These are phyloP conservation scores for Anoplophora glabripennis DNA, from an alignment of 1,140 invertebrate genomes.

Conservation along the genomic window DNA sequence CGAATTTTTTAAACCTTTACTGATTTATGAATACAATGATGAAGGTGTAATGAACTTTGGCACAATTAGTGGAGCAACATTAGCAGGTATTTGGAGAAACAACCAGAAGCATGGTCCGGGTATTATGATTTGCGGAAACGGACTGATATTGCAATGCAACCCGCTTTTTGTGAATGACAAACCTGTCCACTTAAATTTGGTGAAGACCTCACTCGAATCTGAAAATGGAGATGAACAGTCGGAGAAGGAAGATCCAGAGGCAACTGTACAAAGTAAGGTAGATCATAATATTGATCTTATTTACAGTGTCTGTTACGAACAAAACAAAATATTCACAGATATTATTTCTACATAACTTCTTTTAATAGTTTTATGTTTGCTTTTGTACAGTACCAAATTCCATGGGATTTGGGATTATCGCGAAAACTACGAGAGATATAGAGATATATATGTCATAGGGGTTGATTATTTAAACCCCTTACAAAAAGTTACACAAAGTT, in stretches of 20 bases:
- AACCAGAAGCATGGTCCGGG: slow-evolving; percentile 58
- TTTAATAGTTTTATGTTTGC: no score
- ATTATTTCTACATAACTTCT: no score
- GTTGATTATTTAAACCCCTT: no score
- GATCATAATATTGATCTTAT: no score
- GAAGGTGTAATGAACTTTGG: slow-evolving; percentile 51
- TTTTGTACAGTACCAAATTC: no score
- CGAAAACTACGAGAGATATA: no score
- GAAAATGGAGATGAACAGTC: not conserved
- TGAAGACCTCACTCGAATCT: not conserved
- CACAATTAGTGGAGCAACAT: slow-evolving; percentile 52
- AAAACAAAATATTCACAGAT: no score
- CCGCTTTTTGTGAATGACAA: slow-evolving; percentile 54
- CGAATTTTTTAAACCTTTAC: no score
- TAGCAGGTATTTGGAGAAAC: slow-evolving; percentile 55
- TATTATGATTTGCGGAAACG: slow-evolving; percentile 55
- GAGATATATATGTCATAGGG: no score
- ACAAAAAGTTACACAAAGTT: no score
- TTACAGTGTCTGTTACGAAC: no score
- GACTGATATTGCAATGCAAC: slow-evolving; percentile 51
- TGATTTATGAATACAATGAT: not conserved
- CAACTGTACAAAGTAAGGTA: not conserved
- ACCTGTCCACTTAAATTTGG: slow-evolving; percentile 28
- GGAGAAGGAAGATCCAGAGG: not conserved
- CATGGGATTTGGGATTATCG: no score